Percentiles rank a stretch among this genome's conserved stretches.
phyloP scores from a whole-genome alignment of 2,888 invertebrate genomes.

The Lasioglossum villosulum region DNA sequence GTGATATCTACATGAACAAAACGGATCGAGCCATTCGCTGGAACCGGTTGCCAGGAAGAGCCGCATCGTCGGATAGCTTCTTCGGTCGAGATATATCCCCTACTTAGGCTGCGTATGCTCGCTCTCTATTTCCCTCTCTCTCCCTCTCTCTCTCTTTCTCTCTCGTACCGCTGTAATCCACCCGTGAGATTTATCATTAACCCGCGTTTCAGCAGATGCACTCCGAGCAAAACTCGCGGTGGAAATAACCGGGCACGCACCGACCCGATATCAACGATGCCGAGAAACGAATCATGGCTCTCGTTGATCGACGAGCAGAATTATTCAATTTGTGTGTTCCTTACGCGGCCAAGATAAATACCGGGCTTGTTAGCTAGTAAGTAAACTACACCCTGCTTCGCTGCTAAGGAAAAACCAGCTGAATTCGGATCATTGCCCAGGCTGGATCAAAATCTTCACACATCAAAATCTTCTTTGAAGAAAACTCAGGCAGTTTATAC shows the following conservation, averaged over 20 bases:
- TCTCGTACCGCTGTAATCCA: conserved; percentile 41
- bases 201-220: conserved; percentile 38
- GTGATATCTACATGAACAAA: conserved; percentile 71
- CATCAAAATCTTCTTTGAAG: no score
- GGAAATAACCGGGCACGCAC: conserved; percentile 40
- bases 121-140: neutral
- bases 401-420: neutral
- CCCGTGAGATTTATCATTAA: conserved; percentile 58
- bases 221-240: neutral
- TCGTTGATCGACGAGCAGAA: neutral
- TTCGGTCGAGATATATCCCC: conserved; percentile 67
- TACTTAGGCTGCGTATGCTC: conserved; percentile 49
- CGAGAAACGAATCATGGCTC: neutral
- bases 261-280: neutral
- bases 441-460: neutral
- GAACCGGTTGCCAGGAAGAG: conserved; percentile 73
- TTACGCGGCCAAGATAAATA: neutral
- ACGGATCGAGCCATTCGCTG: conserved; percentile 71
- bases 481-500: no score
- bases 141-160: neutral
- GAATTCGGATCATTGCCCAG: neutral
- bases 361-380: neutral
- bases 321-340: neutral
- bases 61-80: conserved; percentile 56
- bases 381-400: neutral